Percentiles rank a stretch among this genome's conserved stretches.
Evolutionary conservation across 1,140 invertebrate species (phyloP).

Genomic region (Thaumetopoea pityocampa): DNA sequence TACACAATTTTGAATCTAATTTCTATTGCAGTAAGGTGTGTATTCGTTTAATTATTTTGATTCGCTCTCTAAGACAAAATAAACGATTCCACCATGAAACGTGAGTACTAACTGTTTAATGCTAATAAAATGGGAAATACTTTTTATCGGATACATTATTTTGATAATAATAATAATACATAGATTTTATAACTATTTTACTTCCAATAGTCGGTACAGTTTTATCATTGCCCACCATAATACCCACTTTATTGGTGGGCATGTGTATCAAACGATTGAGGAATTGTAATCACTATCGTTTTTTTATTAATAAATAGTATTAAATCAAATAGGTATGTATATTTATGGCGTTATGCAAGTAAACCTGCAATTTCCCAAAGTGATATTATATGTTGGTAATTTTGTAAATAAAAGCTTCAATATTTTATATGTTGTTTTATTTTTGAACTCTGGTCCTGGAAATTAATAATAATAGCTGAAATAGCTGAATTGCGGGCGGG

Average conservation of each 20-base stretch:
- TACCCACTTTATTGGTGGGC: slow-evolving; percentile 20
- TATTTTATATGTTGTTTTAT: slow-evolving; percentile 54
- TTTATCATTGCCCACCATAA: slow-evolving; percentile 9
- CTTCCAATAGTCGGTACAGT: slow-evolving; percentile 25
- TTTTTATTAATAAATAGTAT: slow-evolving; percentile 45
- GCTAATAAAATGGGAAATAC: slow-evolving; percentile 7
- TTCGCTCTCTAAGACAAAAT: no score
- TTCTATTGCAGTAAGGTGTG: no score
- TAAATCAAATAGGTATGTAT: slow-evolving; percentile 46
- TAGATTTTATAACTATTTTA: slow-evolving; percentile 18
- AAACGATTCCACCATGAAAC: no score
- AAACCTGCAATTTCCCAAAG: slow-evolving; percentile 73
- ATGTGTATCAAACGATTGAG: slow-evolving; percentile 39
- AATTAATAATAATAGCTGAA: neutral
- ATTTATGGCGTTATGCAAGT: slow-evolving; percentile 70
- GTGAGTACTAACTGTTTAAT: slow-evolving; percentile 5
- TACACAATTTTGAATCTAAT: no score
- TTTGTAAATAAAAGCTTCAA: slow-evolving; percentile 76
- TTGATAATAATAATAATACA: slow-evolving; percentile 12
- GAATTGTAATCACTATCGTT: slow-evolving; percentile 67
- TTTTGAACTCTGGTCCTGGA: slow-evolving; percentile 17
- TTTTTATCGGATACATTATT: slow-evolving; percentile 11
- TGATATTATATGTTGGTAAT: slow-evolving; percentile 75
- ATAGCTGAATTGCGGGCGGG: no score
- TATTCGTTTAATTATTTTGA: no score